Evolutionary conservation across 1,140 invertebrate genomes (phyloP).

Genomic region (Aphis craccivora): DNA sequence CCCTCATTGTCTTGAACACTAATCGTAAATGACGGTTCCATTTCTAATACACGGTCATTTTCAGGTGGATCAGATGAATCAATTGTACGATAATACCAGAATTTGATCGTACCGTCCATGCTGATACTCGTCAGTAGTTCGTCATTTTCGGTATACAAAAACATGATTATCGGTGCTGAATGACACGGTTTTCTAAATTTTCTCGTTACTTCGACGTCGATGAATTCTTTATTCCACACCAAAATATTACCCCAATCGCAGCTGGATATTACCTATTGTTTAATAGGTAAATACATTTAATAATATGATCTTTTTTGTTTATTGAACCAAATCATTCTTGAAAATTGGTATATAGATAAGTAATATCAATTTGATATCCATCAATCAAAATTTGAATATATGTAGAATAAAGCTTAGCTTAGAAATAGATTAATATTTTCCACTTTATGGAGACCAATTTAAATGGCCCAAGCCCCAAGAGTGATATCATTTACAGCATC

Average conservation of each 20-base stretch:
- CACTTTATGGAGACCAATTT: too few relatives aligned
- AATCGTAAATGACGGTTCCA: constrained; percentile 84
- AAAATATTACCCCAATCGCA: constrained; percentile 90
- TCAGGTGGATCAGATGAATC: constrained; percentile 81
- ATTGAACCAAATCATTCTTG: too few relatives aligned
- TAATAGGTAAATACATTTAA: neutral
- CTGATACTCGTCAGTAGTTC: constrained; percentile 71
- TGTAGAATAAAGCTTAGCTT: too few relatives aligned
- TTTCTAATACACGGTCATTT: constrained; percentile 78
- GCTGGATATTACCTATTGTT: constrained; percentile 79
- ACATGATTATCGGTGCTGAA: constrained; percentile 74
- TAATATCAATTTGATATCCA: too few relatives aligned
- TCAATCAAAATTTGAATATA: too few relatives aligned
- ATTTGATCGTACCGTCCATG: constrained; percentile 79
- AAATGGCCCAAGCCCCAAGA: too few relatives aligned
- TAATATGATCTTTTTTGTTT: too few relatives aligned
- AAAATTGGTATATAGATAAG: too few relatives aligned
- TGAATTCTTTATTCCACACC: constrained; percentile 85
- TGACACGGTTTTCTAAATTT: constrained; percentile 78
- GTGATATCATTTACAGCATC: too few relatives aligned
- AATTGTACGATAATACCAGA: constrained; percentile 89
- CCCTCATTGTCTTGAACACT: constrained; percentile 65
- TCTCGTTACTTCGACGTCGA: constrained; percentile 80
- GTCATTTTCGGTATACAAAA: constrained; percentile 71
- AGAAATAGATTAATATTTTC: too few relatives aligned